Evolutionary conservation across 2,888 invertebrate genomes (phyloP), one percentile per base, ranked within the genome.

Genomic region (Euspilapteryx auroguttella): DNA sequence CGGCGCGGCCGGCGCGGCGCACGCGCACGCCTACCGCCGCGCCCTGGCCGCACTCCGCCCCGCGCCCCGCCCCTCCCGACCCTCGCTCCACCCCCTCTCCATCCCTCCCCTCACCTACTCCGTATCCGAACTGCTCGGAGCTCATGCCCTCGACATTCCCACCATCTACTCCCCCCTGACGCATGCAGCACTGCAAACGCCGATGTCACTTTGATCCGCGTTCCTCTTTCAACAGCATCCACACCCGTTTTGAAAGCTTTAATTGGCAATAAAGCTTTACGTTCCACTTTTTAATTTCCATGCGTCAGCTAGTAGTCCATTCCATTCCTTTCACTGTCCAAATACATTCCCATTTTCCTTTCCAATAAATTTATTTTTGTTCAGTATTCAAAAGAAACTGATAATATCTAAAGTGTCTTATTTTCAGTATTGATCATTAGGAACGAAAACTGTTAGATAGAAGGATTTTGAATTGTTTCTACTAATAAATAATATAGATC

Each of bases 71-170:
- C 53, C 63, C 35, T 41, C 53, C 37, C 57, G 68, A 37, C 55
- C 66, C 30, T 38, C 73, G 37, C 56, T 78, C 41, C 49, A 63
- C 31, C 56, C 65, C 23, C 58, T 65, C 38, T 41, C 62, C 30
- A 51, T 69, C 28, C 69, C 73, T 4, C 69, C 78, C 20, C 64
- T 73, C 43, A 47, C 68, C 44, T 57, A 73, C 76, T 59, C 78
- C 53, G 51, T 78, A 54, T 47, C 83, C 66, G 75, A 73, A 33
- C 65, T 55, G 38, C 77, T 91, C 31, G 87, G 87, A 24, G 71
- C 75, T 27, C 82, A 80, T 34, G 80, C 87, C 9, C 80, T 89
- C 28, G 89, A 89, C 54, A 83, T 88, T 48, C 81, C 83, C 34
- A 78, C 86, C 32, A 78, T 86, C 28, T 81, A 84, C 40, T 79